These are phyloP conservation scores for Ditula angustiorana DNA, from an alignment of 2,888 invertebrate species.

Conservation along the genomic window DNA sequence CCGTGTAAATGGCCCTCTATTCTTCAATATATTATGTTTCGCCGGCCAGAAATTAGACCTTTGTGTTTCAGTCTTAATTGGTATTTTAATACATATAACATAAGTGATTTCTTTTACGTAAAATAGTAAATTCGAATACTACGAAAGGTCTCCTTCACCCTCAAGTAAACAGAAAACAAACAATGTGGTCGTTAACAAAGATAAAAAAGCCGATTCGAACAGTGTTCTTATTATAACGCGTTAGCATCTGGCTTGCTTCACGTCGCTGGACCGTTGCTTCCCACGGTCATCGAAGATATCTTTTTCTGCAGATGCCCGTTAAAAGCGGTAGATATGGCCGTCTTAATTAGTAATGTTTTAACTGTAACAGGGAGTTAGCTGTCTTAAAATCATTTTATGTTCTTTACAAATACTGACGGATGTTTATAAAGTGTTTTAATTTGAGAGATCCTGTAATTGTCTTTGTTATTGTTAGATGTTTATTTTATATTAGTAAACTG, in stretches of 20 bases:
- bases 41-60: too few species aligned
- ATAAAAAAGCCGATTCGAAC: conserved; percentile 39
- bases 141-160: background rate
- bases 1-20: too few species aligned
- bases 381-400: background rate
- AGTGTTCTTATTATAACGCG: conserved; percentile 53
- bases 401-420: background rate
- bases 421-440: background rate
- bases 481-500: too few species aligned
- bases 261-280: conserved; percentile 50
- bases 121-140: too few species aligned
- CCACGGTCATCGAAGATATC: conserved; percentile 60
- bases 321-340: conserved; percentile 41
- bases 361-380: conserved; percentile 14
- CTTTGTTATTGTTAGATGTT: too few species aligned
- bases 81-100: too few species aligned
- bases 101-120: too few species aligned
- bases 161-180: conserved; percentile 16
- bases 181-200: conserved; percentile 7
- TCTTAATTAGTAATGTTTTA: conserved; percentile 30
- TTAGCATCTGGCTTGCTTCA: conserved; percentile 56
- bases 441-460: too few species aligned
- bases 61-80: too few species aligned
- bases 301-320: conserved; percentile 53
- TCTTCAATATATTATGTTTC: too few species aligned